phyloP scores from a whole-genome alignment of 2,797 vertebrate genomes.

The Limosa lapponica region DNA sequence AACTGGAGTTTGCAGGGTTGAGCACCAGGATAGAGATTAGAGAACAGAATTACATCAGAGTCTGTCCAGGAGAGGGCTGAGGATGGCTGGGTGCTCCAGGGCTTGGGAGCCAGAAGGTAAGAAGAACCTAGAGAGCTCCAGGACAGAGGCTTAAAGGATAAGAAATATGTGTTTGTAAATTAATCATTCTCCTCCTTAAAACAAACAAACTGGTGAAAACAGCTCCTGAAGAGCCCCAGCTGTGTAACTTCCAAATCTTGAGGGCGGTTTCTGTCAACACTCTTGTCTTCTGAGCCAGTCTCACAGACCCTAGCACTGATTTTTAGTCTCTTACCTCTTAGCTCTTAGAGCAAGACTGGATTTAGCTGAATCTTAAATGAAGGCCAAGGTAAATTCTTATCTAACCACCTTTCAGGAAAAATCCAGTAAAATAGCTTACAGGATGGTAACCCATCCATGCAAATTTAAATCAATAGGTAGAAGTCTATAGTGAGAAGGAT shows the following conservation, averaged over 20 bases:
- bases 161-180: background rate
- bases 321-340: background rate
- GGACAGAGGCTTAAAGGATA: background rate
- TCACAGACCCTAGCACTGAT: background rate
- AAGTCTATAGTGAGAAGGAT: background rate
- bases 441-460: background rate
- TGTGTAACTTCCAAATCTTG: background rate
- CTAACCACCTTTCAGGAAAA: background rate
- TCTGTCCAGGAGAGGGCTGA: background rate
- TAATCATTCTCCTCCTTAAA: background rate
- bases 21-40: background rate
- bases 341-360: background rate
- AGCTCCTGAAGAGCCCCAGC: background rate
- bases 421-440: background rate
- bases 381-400: accelerated
- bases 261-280: background rate
- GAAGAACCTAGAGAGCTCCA: background rate
- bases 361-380: background rate
- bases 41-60: background rate
- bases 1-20: background rate
- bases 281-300: background rate
- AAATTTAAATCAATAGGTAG: background rate
- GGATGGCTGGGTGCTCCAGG: background rate
- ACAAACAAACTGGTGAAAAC: background rate
- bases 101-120: background rate